Base-by-base conservation (phyloP, 2,113 vertebrate genomes). In the Amazona vittata region DNA sequence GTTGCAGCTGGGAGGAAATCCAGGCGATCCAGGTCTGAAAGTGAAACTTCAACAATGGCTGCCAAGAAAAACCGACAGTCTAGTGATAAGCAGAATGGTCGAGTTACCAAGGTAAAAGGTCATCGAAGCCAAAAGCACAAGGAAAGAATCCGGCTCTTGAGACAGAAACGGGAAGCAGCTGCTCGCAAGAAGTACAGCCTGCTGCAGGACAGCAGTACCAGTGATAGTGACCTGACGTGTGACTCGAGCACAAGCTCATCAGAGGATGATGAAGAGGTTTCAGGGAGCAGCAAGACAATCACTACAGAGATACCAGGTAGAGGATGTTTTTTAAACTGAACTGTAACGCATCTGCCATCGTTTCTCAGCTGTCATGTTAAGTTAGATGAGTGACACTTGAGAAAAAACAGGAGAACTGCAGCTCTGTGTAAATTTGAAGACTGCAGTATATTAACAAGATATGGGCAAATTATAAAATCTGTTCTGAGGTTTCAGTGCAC, bases 161-260 rank as follows among this genome's bases (percentile, higher is more conserved):
- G 99, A 44, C 99, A 99, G 97, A 99, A 99, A 78, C 97, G 99
- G 59, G 99, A 99, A 89, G 99, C 99, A 0, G 99, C 99, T 37
- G 99, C 99, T 25, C 98, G 99, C 70, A 99, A 99, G 98, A 99
- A 99, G 86, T 99, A 99, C 70, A 99, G 99, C 98, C 98, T 99
- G 98, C 98, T 99, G 97, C 99, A 99, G 98, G 99, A 99, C 98
- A 99, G 99, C 98, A 99, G 99, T 97, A 99, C 99, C 80, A 99
- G 99, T 43, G 99, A 99, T 95, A 99, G 99, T 79, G 99, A 99
- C 98, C 98, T 99, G 97, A 99, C 99, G 5, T 99, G 99, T 91
- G 99, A 99, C 97, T 99, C 99, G 52, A 98, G 98, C 98, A 98
- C 98, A 31, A 98, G 99, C 87, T 99, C 99, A 0, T 99, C 99